Evolutionary conservation across 2,888 invertebrate genomes (phyloP), one percentile per base, ranked within the genome.

Genomic region (Tribolium freemani): DNA sequence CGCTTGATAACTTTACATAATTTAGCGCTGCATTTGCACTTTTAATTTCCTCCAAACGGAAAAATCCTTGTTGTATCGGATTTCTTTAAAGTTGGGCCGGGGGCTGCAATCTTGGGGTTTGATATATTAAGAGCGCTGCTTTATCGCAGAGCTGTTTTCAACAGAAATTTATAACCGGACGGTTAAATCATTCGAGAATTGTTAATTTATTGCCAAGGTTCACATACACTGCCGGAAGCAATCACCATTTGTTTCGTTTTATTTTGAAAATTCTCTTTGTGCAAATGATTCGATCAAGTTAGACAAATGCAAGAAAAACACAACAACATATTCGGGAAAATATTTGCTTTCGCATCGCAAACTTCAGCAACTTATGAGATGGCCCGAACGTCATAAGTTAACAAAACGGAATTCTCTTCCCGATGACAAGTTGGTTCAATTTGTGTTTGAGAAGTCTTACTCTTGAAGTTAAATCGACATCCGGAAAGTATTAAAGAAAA

Each of bases 391-490:
- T 11, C 31, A 56, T 5, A 38, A 51, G 51, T 51, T 50, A 63
- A 63, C 51, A 51, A 51, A 31, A 26, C 31, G 50, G 38, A 51
- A 46, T 21, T 60, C 46, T 46, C 48, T 20, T 48, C n/a, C 45
- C 16, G 71, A 69, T 73, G 76, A 76, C 75, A 76, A 76, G 76
- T 77, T 74, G 57, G 74, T 75, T 77, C 77, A 75, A 74, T 77
- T 77, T 75, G 72, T 74, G 75, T 63, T 70, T 31, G 66, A 71
- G 73, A 69, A 69, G 73, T 76, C 67, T 75, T 56, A 56, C 30
- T 56, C 56, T 9, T 31, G 9, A 8, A 38, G 38, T n/a, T 38
- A 38, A 38, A 38, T 38, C 38, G 38, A 38, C 38, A 38, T 38
- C 38, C 38, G n/a, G 38, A 38, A 31, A 38, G 38, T 38, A 38